Base-by-base conservation (phyloP, 2,113 vertebrate genomes). In the Pterocles gutturalis region DNA sequence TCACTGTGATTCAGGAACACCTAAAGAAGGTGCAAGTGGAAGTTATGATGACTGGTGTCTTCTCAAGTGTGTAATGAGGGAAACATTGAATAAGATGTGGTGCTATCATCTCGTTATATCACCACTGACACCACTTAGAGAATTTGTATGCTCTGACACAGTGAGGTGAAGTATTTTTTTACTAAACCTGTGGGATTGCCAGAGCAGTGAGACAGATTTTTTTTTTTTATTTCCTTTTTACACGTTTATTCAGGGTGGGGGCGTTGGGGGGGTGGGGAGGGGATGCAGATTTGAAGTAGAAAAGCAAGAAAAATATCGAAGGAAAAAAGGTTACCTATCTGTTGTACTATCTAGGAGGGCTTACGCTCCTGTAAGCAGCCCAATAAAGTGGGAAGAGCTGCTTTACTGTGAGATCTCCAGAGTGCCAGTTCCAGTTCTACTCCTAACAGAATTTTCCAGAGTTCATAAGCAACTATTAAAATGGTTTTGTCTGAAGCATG, bases 241-340 rank as follows among this genome's bases (percentile, higher is more conserved):
- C 17, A 9, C 6, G 20, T 61, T 85, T 81, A 36, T 81, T 3
- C 0, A 3, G 18, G 18, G 17, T 38, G 20, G 5, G 12, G 2
- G n/a, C n/a, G n/a, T n/a, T n/a, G n/a, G 10, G 2, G 4, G 13
- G 29, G 5, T 9, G 20, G 5, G 12, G 2, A 8, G 18, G 13
- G 41, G 7, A 4, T 5, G 11, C 41, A 28, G 34, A 11, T 25
- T 7, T 48, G 11, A 55, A 89, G 24, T 9, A 83, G n/a, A 84
- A 53, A 43, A 5, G 13, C 17, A 80, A 66, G 75, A 87, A 65
- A 71, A 89, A 77, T 58, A 73, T 13, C 6, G 93, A 61, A 67
- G 33, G 9, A 15, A n/a, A 75, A 43, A 13, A 75, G 5, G 7
- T n/a, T 76, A 29, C 31, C 12, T 66, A 11, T 77, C 13, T 84